Percentiles rank a stretch among this genome's conserved stretches.
phyloP scores from a whole-genome alignment of 2,888 invertebrate species.

The Mimumesa dahlbomi region DNA sequence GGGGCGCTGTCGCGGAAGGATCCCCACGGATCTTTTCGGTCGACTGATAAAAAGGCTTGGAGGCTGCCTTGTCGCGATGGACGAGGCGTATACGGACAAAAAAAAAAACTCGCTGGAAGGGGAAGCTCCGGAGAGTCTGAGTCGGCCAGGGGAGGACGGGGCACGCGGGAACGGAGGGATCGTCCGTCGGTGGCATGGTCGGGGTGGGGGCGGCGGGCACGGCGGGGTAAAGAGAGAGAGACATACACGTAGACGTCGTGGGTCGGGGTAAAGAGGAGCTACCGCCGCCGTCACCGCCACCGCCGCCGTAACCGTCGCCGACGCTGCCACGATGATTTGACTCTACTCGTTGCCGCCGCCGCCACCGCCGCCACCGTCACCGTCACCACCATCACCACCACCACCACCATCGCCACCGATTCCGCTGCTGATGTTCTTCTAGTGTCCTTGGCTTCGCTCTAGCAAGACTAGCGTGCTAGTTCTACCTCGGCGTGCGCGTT shows the following conservation, averaged over 20 bases:
- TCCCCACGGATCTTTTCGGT: constrained; percentile 71
- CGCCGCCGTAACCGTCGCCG: constrained; percentile 32
- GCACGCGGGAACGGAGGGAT: constrained; percentile 50
- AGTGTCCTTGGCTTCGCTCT: constrained; percentile 70
- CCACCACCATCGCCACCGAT: constrained; percentile 13
- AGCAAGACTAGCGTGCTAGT: constrained; percentile 63
- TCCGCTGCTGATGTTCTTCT: constrained; percentile 36
- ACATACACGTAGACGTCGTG: constrained; percentile 61
- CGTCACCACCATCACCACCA: constrained; percentile 11
- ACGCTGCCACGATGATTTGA: background rate
- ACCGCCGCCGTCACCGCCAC: constrained; percentile 39
- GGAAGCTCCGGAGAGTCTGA: constrained; percentile 63
- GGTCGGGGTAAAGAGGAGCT: constrained; percentile 69
- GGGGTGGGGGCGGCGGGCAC: constrained; percentile 49
- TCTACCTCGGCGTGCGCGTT: constrained; percentile 56
- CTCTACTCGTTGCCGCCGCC: background rate
- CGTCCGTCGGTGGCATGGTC: constrained; percentile 52
- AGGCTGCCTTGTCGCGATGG: constrained; percentile 68
- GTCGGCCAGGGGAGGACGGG: constrained; percentile 49
- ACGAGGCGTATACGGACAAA: constrained; percentile 64
- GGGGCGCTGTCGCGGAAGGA: constrained; percentile 58
- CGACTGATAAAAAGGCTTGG: constrained; percentile 73
- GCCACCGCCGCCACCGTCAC: constrained; percentile 20
- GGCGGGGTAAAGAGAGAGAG: constrained; percentile 52
- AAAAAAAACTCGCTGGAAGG: constrained; percentile 67